These are phyloP conservation scores for Oncorhynchus tshawytscha DNA, from an alignment of 2,113 vertebrate genomes.

Conservation along the genomic window DNA sequence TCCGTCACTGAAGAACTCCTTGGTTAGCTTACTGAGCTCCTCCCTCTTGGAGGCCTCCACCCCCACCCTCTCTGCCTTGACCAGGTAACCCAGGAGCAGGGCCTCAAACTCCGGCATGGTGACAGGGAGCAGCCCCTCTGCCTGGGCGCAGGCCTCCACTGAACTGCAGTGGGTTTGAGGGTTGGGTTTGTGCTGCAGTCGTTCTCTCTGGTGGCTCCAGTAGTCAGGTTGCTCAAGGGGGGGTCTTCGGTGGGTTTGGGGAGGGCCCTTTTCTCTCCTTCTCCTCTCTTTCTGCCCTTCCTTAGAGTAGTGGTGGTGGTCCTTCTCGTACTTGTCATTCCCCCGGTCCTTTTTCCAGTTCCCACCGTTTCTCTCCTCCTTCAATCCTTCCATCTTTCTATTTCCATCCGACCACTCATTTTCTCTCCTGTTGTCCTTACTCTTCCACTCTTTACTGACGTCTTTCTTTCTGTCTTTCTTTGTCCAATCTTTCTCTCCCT, in stretches of 20 bases:
- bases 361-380: constrained; percentile 21
- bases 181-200: constrained; percentile 63
- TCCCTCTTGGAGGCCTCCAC: constrained; percentile 48
- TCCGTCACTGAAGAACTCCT: constrained; percentile 75
- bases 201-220: constrained; percentile 56
- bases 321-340: constrained; percentile 25
- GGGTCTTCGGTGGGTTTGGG: constrained; percentile 35
- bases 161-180: constrained; percentile 70
- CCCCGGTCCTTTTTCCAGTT: constrained; percentile 19
- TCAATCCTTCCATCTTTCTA: constrained; percentile 19
- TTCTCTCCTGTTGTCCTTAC: constrained; percentile 14
- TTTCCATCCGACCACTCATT: constrained; percentile 23
- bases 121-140: constrained; percentile 79
- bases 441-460: constrained; percentile 32
- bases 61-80: constrained; percentile 48
- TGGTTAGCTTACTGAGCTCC: constrained; percentile 58
- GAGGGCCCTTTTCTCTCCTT: constrained; percentile 1
- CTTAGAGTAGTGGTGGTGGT: not conserved
- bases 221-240: constrained; percentile 51
- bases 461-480: constrained; percentile 26
- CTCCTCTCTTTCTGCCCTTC: not conserved
- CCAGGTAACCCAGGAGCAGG: constrained; percentile 77
- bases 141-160: constrained; percentile 73
- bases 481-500: constrained; percentile 25
- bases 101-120: constrained; percentile 68